phyloP scores from a whole-genome alignment of 2,797 vertebrate species.

The Acanthurus tractus region DNA sequence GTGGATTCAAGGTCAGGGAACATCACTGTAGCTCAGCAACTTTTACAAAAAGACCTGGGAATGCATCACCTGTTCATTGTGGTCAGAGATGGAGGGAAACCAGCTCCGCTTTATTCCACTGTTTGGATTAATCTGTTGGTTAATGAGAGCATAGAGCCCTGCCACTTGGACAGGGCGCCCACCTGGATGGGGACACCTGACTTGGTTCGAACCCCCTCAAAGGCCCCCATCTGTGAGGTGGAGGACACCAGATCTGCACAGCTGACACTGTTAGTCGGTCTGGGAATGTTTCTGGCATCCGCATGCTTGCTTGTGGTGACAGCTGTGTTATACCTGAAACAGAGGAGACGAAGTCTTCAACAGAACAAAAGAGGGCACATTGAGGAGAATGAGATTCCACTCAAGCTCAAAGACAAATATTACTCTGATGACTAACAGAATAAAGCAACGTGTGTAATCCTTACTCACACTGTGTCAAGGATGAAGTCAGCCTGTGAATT shows the following conservation, averaged over 20 bases:
- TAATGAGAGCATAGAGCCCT: conserved; percentile 80
- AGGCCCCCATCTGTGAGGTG: conserved; percentile 58
- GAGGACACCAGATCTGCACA: conserved; percentile 51
- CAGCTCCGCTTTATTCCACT: conserved; percentile 83
- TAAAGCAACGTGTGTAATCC: conserved; percentile 16
- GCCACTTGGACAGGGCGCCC: conserved; percentile 77
- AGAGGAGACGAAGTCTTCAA: conserved; percentile 44
- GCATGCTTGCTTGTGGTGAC: conserved; percentile 68
- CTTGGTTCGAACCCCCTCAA: conserved; percentile 46
- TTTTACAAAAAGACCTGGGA: conserved; percentile 75
- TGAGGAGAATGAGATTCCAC: conserved; percentile 74
- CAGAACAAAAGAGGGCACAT: conserved; percentile 28
- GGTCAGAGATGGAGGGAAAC: conserved; percentile 84
- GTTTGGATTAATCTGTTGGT: conserved; percentile 87
- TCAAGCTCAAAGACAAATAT: conserved; percentile 75
- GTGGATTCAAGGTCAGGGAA: conserved; percentile 84
- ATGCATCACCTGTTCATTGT: conserved; percentile 86
- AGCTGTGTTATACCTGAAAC: conserved; percentile 73
- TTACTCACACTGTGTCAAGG: conserved; percentile 36
- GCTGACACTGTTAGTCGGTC: conserved; percentile 66
- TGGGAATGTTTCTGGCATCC: conserved; percentile 76
- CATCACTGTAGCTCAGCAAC: conserved; percentile 79
- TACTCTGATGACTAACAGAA: conserved; percentile 71
- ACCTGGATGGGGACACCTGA: conserved; percentile 64
- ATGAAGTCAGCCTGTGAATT: conserved; percentile 55